These are phyloP conservation scores for Tamandua tetradactyla DNA, from an alignment of 2,797 vertebrate species.

Conservation along the genomic window DNA sequence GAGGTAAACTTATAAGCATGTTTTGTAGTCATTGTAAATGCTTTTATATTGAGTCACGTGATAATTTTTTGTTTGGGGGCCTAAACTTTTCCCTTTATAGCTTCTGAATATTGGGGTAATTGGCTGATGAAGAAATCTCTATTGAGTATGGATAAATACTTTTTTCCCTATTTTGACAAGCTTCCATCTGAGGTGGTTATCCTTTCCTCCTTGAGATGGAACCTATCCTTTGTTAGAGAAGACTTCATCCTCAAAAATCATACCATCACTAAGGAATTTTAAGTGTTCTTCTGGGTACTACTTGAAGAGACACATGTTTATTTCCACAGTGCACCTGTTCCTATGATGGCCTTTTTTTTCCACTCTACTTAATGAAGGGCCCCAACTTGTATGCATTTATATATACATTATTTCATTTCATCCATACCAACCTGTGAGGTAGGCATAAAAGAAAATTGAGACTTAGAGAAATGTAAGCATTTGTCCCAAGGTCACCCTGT, in stretches of 20 bases:
- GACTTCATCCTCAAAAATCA: constrained; percentile 43
- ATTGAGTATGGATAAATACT: background rate
- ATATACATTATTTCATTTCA: constrained; percentile 3
- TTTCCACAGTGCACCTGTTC: constrained; percentile 75
- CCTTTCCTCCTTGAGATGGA: constrained; percentile 31
- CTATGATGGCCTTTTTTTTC: background rate
- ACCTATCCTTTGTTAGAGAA: constrained; percentile 50
- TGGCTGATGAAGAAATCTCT: background rate
- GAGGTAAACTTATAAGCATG: background rate
- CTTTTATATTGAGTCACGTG: background rate
- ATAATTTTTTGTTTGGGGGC: background rate
- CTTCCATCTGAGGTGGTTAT: constrained; percentile 2
- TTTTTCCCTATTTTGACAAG: constrained; percentile 34
- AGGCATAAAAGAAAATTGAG: constrained; percentile 18
- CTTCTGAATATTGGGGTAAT: background rate
- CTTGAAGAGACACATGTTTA: constrained; percentile 64
- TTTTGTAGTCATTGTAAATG: background rate
- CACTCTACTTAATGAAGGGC: constrained; percentile 19
- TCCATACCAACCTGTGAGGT: background rate
- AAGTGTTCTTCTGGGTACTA: constrained; percentile 66
- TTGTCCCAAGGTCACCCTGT: background rate
- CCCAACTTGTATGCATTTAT: background rate
- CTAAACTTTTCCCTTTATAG: background rate
- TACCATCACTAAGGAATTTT: constrained; percentile 70
- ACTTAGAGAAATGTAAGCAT: background rate